Evolutionary conservation across 2,888 invertebrate genomes (phyloP).

Genomic region (Drosophila demipolita): DNA sequence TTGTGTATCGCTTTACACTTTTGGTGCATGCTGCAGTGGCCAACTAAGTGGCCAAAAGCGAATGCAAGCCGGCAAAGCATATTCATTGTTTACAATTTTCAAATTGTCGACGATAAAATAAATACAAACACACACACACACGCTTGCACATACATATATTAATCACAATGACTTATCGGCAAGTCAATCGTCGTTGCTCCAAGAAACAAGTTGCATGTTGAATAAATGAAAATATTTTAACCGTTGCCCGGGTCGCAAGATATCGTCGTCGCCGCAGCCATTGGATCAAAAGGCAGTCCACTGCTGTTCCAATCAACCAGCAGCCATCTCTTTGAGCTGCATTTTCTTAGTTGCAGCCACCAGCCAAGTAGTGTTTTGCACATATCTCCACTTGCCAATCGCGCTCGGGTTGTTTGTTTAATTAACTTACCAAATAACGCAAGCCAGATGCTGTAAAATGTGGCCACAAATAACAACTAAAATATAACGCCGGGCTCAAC

Average conservation of each 20-base stretch:
- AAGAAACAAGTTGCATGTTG: slow-evolving; percentile 69
- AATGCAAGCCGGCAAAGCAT: slow-evolving; percentile 36
- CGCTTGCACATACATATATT: slow-evolving; percentile 11
- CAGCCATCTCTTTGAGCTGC: slow-evolving; percentile 58
- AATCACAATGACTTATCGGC: slow-evolving; percentile 47
- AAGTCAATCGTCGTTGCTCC: slow-evolving; percentile 60
- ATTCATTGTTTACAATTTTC: slow-evolving; percentile 77
- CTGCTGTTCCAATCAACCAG: slow-evolving; percentile 53
- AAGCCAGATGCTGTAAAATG: slow-evolving; percentile 19
- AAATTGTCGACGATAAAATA: slow-evolving; percentile 74
- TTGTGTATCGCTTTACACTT: slow-evolving; percentile 54
- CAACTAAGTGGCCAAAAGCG: slow-evolving; percentile 29
- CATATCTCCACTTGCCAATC: slow-evolving; percentile 64
- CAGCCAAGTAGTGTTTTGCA: slow-evolving; percentile 45
- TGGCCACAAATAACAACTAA: slow-evolving; percentile 12
- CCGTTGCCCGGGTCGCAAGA: slow-evolving; percentile 50
- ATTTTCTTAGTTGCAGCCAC: slow-evolving; percentile 30
- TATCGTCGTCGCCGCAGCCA: slow-evolving; percentile 38
- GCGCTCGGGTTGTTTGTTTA: slow-evolving; percentile 63
- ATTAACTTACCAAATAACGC: slow-evolving; percentile 53
- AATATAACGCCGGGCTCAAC: slow-evolving; percentile 80
- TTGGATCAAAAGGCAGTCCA: slow-evolving; percentile 26
- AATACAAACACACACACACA: slow-evolving; percentile 23
- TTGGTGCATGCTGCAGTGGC: neutral
- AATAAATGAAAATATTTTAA: slow-evolving; percentile 31